Conservation (phyloP, 2,113 vertebrate genomes). For the Oenanthe oenanthe region DNA sequence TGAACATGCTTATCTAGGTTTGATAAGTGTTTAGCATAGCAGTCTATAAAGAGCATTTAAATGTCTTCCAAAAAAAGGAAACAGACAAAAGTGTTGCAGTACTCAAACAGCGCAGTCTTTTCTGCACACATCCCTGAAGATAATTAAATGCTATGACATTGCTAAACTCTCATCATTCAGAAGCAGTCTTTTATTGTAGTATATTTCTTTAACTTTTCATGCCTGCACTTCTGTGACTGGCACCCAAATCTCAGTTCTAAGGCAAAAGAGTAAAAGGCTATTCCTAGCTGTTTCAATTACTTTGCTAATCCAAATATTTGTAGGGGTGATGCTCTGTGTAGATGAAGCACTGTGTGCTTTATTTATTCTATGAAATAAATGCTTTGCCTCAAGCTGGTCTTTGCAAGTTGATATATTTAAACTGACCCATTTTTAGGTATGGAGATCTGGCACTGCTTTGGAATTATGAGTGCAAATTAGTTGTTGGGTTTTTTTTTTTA, state of each 20-base stretch:
- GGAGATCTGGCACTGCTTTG: background rate
- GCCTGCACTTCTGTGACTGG: background rate
- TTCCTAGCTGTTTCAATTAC: background rate
- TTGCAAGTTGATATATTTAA: background rate
- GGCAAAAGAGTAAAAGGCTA: background rate
- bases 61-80: background rate
- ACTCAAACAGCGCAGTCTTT: background rate
- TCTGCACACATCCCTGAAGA: background rate
- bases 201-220: background rate
- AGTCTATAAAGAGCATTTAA: background rate
- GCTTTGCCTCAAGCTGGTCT: background rate
- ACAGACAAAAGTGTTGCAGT: background rate
- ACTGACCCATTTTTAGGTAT: background rate
- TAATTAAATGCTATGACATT: background rate
- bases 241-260: background rate
- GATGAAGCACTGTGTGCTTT: background rate
- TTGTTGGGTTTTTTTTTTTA: background rate
- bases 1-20: background rate
- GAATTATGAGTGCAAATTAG: background rate
- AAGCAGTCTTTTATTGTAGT: background rate
- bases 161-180: background rate
- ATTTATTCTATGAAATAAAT: background rate
- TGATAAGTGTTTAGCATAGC: background rate
- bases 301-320: background rate
- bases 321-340: background rate